Percentiles rank a stretch among this genome's conserved stretches.
Evolutionary conservation across 2,113 vertebrate genomes (phyloP).

Genomic region (Corythoichthys intestinalis): DNA sequence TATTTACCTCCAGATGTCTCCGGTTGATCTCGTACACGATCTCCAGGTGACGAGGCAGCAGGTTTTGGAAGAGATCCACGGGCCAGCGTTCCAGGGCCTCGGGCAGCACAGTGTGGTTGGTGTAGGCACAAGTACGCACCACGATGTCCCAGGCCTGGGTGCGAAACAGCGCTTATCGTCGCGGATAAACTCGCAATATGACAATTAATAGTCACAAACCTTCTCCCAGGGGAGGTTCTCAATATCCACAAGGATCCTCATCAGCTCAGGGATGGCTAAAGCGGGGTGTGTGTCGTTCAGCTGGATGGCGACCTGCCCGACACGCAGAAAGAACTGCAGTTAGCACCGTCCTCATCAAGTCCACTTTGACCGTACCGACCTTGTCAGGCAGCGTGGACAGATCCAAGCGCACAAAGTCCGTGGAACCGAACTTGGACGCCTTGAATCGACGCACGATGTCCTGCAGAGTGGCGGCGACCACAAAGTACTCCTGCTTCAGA

Average conservation of each 20-base stretch:
- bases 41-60: conserved; percentile 85
- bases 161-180: background rate
- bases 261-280: conserved; percentile 86
- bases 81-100: conserved; percentile 93
- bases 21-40: conserved; percentile 91
- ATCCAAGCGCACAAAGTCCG: conserved; percentile 79
- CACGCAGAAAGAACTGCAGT: background rate
- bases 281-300: conserved; percentile 91
- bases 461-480: conserved; percentile 86
- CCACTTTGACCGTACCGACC: conserved; percentile 64
- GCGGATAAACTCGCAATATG: background rate
- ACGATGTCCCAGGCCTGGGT: conserved; percentile 86
- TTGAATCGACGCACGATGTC: conserved; percentile 91
- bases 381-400: conserved; percentile 81
- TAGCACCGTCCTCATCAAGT: too few species aligned
- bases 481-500: conserved; percentile 91
- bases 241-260: conserved; percentile 82
- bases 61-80: conserved; percentile 78
- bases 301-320: conserved; percentile 86
- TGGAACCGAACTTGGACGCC: conserved; percentile 86
- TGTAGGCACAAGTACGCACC: conserved; percentile 84
- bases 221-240: conserved; percentile 82
- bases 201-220: conserved; percentile 50
- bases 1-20: conserved; percentile 79
- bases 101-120: conserved; percentile 89